Evolutionary conservation across 2,797 vertebrate species (phyloP).

Genomic region (Botia almorhae): DNA sequence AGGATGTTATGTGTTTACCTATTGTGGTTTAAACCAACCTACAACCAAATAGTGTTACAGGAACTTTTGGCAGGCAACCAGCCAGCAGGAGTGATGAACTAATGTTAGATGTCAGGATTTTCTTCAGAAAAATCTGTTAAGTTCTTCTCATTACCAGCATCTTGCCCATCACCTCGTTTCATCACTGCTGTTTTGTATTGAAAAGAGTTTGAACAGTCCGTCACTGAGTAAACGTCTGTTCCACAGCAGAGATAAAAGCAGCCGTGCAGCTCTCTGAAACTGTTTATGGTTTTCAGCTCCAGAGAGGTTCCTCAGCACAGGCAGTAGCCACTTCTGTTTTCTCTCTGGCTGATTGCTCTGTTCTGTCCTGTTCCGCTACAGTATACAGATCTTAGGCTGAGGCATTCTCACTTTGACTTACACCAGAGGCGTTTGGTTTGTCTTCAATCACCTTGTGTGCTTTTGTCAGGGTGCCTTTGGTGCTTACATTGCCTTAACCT

Average conservation of each 20-base stretch:
- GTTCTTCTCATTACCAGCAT: not conserved
- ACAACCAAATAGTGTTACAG: too few relatives aligned
- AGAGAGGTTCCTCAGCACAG: slow-evolving; percentile 41
- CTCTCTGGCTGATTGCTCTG: slow-evolving; percentile 23
- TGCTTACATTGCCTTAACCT: not conserved
- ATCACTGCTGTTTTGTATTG: slow-evolving; percentile 43
- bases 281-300: slow-evolving; percentile 44
- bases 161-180: slow-evolving; percentile 33
- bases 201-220: slow-evolving; percentile 11
- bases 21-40: too few relatives aligned
- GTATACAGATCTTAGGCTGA: slow-evolving; percentile 17
- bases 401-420: not conserved
- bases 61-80: not conserved
- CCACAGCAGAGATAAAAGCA: slow-evolving; percentile 37
- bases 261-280: not conserved
- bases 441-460: not conserved
- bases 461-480: not conserved
- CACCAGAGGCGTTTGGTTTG: not conserved
- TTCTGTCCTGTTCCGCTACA: not conserved
- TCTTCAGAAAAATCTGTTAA: not conserved
- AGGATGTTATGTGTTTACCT: too few relatives aligned
- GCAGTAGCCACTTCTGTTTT: slow-evolving; percentile 52
- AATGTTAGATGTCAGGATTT: not conserved
- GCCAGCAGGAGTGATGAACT: not conserved
- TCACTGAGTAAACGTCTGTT: not conserved